These are phyloP conservation scores for Urosaurus nigricauda DNA, from an alignment of 2,797 vertebrate species.

Conservation along the genomic window DNA sequence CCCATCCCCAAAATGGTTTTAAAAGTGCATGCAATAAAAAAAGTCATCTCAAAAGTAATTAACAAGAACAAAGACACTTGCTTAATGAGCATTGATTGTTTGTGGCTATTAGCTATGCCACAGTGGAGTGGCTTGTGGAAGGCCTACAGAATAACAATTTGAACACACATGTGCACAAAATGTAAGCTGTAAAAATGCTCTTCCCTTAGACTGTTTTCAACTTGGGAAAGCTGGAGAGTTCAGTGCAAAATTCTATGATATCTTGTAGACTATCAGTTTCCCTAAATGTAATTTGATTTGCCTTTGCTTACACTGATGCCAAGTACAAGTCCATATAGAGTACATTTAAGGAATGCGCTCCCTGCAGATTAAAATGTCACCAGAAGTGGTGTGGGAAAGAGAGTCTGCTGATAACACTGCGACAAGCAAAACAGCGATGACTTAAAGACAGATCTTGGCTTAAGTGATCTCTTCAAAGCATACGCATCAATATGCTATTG, in stretches of 20 bases:
- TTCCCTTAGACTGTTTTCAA: background rate
- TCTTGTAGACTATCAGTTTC: background rate
- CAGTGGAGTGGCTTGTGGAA: background rate
- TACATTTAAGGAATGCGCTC: background rate
- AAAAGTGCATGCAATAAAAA: too few species aligned
- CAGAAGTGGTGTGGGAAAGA: constrained; percentile 12
- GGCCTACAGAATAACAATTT: background rate
- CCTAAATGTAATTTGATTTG: background rate
- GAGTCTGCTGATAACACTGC: constrained; percentile 3
- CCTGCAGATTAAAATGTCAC: constrained; percentile 29
- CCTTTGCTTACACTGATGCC: background rate
- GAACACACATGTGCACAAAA: background rate
- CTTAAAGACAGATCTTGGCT: constrained; percentile 13
- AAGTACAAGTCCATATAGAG: background rate
- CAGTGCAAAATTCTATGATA: background rate
- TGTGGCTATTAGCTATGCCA: background rate
- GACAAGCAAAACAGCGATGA: background rate
- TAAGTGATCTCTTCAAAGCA: background rate
- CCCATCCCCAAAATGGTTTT: too few species aligned
- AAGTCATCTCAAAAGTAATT: background rate
- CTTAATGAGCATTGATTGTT: background rate
- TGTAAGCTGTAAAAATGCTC: background rate
- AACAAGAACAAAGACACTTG: background rate
- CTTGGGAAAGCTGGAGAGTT: background rate
- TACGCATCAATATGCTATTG: background rate